phyloP scores from a whole-genome alignment of 2,797 vertebrate genomes.

The Cuniculus paca region DNA sequence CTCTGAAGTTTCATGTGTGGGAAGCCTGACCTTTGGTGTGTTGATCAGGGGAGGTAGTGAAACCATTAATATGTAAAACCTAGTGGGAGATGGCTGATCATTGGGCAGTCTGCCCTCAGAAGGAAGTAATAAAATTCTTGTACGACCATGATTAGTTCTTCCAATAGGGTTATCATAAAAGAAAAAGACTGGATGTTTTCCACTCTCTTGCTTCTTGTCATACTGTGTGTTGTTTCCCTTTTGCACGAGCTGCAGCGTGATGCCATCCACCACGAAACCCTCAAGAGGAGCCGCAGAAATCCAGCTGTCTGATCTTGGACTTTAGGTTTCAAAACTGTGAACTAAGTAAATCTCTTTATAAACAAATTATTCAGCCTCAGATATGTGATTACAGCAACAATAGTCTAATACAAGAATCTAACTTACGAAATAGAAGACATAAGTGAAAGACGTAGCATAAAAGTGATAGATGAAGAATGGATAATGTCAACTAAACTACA shows the following conservation, averaged over 20 bases:
- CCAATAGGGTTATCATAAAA: not conserved
- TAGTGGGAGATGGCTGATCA: not conserved
- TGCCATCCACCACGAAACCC: not conserved
- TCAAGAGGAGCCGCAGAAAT: too few relatives aligned
- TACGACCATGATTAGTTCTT: not conserved
- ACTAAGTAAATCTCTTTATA: not conserved
- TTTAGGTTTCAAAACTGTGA: not conserved
- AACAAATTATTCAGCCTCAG: not conserved
- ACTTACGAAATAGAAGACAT: not conserved
- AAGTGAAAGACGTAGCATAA: not conserved
- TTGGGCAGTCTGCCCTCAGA: not conserved
- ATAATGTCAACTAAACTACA: not conserved
- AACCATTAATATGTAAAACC: too few relatives aligned
- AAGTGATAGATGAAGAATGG: not conserved
- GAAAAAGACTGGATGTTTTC: not conserved
- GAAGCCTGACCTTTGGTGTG: not conserved
- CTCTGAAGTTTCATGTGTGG: not conserved
- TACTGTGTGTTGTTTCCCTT: not conserved
- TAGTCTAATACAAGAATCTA: not conserved
- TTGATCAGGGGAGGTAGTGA: not conserved
- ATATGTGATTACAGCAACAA: too few relatives aligned
- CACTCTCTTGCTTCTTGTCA: too few relatives aligned
- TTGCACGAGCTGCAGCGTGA: too few relatives aligned
- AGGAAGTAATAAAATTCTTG: not conserved
- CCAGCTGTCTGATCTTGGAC: too few relatives aligned